Evolutionary conservation across 2,113 vertebrate genomes (phyloP), one percentile per base, ranked within the genome.

Genomic region (Formicarius rufipectus): DNA sequence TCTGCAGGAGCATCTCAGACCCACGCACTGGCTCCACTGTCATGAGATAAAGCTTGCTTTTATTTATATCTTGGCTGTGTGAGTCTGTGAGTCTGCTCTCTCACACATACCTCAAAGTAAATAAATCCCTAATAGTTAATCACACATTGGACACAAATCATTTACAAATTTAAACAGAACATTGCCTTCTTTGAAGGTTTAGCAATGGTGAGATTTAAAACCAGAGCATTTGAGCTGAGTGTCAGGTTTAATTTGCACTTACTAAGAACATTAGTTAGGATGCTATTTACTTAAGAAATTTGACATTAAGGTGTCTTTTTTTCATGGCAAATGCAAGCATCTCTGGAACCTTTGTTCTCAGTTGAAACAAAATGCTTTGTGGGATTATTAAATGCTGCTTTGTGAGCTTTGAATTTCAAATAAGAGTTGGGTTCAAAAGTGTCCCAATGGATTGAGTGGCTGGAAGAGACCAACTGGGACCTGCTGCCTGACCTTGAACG

Each of bases 221-320:
- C 23, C 11, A 6, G 39, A 31, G 42, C 37, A 14, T 68, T 45
- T 84, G 56, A 78, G 39, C 86, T 21, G 49, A 64, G 84, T 47
- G 80, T 81, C 94, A 69, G 24, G 62, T 68, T 84, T 75, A 75
- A 87, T 91, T 96, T 84, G 77, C 76, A 68, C 84, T 87, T 92
- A 30, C 49, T 75, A 78, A 73, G 64, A 63, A 74, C 63, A 81
- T 89, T 81, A 84, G 56, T 91, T 78, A 47, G 59, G 63, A 27
- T 82, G 39, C 22, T 73, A 50, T 88, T 96, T 86, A 39, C 80
- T 85, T 81, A 89, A 91, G 74, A 66, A 83, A 52, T 81, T 44
- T 81, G 47, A 63, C 68, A 86, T 80, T 73, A 93, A 81, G 69
- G 21, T n/a, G n/a, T n/a, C n/a, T 75, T 74, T 90, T 82, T 68